Percentiles rank a stretch among this genome's conserved stretches.
Evolutionary conservation across 2,888 invertebrate genomes (phyloP).

Genomic region (Nymphalis urticae): DNA sequence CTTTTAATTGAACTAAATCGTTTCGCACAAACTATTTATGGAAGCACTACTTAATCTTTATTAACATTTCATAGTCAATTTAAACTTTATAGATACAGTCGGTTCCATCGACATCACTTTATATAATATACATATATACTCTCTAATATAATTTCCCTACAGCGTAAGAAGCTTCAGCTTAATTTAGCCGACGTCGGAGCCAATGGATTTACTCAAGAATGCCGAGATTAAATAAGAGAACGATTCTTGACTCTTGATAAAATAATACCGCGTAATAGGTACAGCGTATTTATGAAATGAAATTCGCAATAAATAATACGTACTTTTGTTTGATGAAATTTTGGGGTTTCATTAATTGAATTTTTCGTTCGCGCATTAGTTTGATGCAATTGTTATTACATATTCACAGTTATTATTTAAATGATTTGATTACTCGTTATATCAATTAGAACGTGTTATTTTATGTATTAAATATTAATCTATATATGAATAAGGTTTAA

Average conservation of each 20-base stretch:
- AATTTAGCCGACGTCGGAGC: conserved; percentile 35
- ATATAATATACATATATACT: conserved; percentile 22
- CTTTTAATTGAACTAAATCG: conserved; percentile 1
- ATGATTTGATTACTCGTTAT: too few relatives aligned
- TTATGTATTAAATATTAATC: too few relatives aligned
- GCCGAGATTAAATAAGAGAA: conserved; percentile 38
- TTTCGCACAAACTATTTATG: conserved; percentile 2
- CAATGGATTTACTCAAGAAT: conserved; percentile 39
- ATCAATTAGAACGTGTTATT: too few relatives aligned
- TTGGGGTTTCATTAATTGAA: conserved; percentile 1
- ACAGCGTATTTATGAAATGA: conserved; percentile 9
- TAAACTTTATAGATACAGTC: conserved; percentile 16
- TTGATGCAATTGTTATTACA: too few relatives aligned
- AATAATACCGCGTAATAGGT: conserved; percentile 29
- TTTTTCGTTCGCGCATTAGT: not conserved
- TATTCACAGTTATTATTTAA: too few relatives aligned
- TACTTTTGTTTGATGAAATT: conserved; percentile 6
- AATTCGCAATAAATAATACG: conserved; percentile 8
- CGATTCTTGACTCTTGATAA: conserved; percentile 37
- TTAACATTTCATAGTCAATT: conserved; percentile 11
- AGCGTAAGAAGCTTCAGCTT: conserved; percentile 34
- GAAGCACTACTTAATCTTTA: not conserved
- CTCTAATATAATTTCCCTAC: conserved; percentile 37
- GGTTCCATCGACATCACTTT: conserved; percentile 21
- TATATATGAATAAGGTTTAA: too few relatives aligned